Evolutionary conservation across 2,797 vertebrate genomes (phyloP).

Genomic region (Sitta carolinensis): DNA sequence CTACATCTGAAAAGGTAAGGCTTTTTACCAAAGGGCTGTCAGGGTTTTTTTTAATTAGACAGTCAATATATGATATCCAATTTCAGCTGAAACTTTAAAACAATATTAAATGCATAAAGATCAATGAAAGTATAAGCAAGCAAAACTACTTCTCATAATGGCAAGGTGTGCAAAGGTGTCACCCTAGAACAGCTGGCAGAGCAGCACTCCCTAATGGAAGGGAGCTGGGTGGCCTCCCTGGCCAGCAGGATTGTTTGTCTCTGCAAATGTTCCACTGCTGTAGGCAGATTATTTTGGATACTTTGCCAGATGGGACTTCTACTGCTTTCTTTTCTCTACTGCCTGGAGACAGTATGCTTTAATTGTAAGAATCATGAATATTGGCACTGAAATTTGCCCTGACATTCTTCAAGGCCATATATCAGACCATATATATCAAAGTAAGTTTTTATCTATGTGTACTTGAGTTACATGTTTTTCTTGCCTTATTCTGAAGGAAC

Average conservation of each 20-base stretch:
- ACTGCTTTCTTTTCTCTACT: background rate
- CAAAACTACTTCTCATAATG: background rate
- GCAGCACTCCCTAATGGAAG: rapidly evolving
- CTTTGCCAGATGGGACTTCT: background rate
- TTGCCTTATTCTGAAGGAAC: background rate
- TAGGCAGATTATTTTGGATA: background rate
- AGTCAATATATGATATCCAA: background rate
- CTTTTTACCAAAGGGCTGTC: background rate
- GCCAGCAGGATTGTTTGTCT: background rate
- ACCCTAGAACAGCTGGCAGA: background rate
- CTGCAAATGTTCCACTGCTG: background rate
- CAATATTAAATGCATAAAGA: background rate
- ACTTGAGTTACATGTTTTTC: background rate
- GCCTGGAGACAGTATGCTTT: background rate
- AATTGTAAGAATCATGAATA: background rate
- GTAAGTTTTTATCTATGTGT: background rate
- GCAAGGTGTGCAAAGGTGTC: background rate
- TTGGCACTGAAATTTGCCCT: background rate
- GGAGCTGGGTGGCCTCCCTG: background rate
- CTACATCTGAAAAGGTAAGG: background rate
- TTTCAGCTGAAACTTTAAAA: background rate
- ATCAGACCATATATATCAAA: background rate
- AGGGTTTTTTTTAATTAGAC: background rate
- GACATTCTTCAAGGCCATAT: background rate
- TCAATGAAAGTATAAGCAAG: background rate